These are phyloP conservation scores for Muntiacus muntjak DNA, from an alignment of 2,113 vertebrate genomes.

Conservation along the genomic window DNA sequence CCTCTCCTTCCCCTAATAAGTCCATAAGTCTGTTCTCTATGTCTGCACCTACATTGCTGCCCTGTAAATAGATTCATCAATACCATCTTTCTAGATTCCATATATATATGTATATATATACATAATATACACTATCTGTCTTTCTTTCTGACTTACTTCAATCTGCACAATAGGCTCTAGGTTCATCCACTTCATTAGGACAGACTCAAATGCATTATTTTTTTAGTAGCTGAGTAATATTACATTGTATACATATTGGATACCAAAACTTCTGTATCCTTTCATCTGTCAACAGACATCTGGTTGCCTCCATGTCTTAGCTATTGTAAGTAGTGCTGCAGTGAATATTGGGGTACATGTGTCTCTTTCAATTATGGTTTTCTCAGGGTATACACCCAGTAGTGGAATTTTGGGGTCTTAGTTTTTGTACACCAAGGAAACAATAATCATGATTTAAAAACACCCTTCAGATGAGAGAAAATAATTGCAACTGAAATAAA, in stretches of 20 bases:
- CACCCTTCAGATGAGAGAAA: neutral
- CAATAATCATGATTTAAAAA: neutral
- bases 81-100: neutral
- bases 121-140: neutral
- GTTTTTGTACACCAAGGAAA: neutral
- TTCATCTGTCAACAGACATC: neutral
- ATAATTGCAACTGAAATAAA: neutral
- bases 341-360: neutral
- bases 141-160: neutral
- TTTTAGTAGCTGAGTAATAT: neutral
- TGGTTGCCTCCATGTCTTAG: neutral
- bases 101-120: neutral
- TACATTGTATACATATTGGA: neutral
- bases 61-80: neutral
- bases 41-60: neutral
- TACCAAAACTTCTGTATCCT: neutral
- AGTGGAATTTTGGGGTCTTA: neutral
- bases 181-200: neutral
- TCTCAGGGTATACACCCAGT: neutral
- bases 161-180: neutral
- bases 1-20: neutral
- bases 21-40: neutral
- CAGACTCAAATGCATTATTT: neutral
- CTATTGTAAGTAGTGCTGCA: neutral
- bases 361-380: neutral